Conservation (phyloP, 2,113 vertebrate genomes). For the Tonatia bakeri region DNA sequence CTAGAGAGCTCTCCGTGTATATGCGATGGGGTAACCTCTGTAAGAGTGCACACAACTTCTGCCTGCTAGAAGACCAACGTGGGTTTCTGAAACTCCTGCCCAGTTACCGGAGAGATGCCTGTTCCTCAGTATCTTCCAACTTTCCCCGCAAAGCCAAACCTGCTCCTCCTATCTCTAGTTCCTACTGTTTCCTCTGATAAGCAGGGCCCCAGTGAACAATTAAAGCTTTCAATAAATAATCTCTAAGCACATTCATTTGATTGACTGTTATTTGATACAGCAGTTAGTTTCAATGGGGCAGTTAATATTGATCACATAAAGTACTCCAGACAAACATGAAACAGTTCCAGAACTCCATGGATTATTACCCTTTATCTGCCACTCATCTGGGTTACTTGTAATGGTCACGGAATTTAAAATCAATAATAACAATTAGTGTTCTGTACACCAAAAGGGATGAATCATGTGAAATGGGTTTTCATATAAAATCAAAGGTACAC, state of each 20-base stretch:
- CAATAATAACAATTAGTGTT: constrained; percentile 88
- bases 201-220: constrained; percentile 88
- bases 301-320: constrained; percentile 91
- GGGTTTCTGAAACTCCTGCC: background rate
- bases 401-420: constrained; percentile 87
- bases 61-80: background rate
- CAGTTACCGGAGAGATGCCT: background rate
- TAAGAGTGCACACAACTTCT: background rate
- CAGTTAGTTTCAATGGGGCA: constrained; percentile 90
- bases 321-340: constrained; percentile 87
- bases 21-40: background rate
- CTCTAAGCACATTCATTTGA: constrained; percentile 88
- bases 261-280: constrained; percentile 91
- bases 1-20: accelerated
- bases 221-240: constrained; percentile 91
- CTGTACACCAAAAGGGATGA: constrained; percentile 79
- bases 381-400: constrained; percentile 87
- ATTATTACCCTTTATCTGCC: constrained; percentile 89
- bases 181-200: constrained; percentile 85
- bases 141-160: constrained; percentile 63
- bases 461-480: constrained; percentile 79
- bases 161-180: constrained; percentile 67
- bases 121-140: background rate
- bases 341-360: constrained; percentile 86
- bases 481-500: constrained; percentile 74